Evolutionary conservation across 2,113 vertebrate species (phyloP), one percentile per base, ranked within the genome.

Genomic region (Abramis brama): DNA sequence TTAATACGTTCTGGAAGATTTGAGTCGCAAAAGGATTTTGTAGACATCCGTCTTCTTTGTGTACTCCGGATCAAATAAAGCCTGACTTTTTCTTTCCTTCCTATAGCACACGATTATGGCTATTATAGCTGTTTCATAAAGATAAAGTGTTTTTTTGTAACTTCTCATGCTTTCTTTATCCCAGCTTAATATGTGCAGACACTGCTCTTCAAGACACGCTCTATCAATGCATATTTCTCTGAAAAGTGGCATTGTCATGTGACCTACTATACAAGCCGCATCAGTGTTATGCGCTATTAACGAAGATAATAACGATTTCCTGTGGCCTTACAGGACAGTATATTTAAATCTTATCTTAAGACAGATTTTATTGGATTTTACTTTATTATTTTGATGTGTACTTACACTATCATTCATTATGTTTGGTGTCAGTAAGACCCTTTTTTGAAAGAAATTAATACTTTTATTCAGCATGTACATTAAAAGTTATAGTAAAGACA

Each of bases 1-100:
- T 79, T 39, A 36, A 83, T 83, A 57, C 66, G 25, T 71, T 83
- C 23, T 57, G 66, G 25, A 82, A 55, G 62, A 70, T 70, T 52
- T 82, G 62, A 36, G 59, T 62, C 23, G 36, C 55, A 68, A 82
- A 68, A 2, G 39, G 62, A 50, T 30, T 15, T 68, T 68, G n/a
- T 30, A 25, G n/a, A 30, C 43, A 82, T 80, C 21, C 8, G 39
- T 81, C 39, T 82, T 79, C 50, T 62, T 60, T 60, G 30, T 79
- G 5, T 25, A n/a, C 30, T 71, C 27, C 27, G 9, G 64, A 82
- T 70, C 64, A 70, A 70, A 55, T 70, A 33, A 33, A 70, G 9
- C 45, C 3, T 70, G 64, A 30, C 25, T 36, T 70, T 70, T 82
- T 5, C 43, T 82, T 30, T 33, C 9, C n/a, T 70, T 55, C 25